Base-by-base conservation (phyloP, 2,113 vertebrate genomes). In the Phyllostomus discolor region DNA sequence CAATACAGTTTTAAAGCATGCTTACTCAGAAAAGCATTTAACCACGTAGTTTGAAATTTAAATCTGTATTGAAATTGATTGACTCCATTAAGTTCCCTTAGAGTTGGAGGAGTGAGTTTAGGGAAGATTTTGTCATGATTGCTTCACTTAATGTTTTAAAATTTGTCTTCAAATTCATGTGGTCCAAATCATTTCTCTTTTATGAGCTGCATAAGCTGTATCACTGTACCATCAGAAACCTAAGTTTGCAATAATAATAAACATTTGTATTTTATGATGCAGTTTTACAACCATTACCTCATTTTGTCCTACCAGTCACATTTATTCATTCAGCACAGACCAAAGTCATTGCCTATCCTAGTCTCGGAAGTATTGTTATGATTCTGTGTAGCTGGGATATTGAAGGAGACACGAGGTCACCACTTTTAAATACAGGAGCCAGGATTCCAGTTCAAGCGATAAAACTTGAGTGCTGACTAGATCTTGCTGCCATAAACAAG, bases 281-380 rank as follows among this genome's bases (percentile, higher is more conserved):
- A 87, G 24, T 95, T 95, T 97, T 9, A 90, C 38, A 95, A 54
- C 20, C 16, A 15, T 85, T 41, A 67, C 48, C 83, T 95, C 17
- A 95, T 90, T 94, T 96, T 66, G 89, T 90, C 28, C 38, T 94
- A 82, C 80, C 86, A 93, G 73, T 94, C 62, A 88, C 28, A 82
- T 89, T 95, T 2, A 83, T 95, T 92, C 66, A 67, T 48, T 94
- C 10, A 96, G 33, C 28, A 70, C 79, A 86, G 52, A 66, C 24
- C 82, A 86, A 67, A 85, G 20, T 20, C 28, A 67, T 70, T 81
- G n/a, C 67, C 12, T 87, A 1, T 72, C 54, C 38, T 93, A 28
- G 52, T 81, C 17, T 92, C 33, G 85, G 17, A 48, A 91, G 16
- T 54, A 78, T 76, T 72, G 50, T 72, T 69, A 66, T 38, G 66